Evolutionary conservation across 1,140 invertebrate species (phyloP), one percentile per base, ranked within the genome.

Genomic region (Drepana arcuata): DNA sequence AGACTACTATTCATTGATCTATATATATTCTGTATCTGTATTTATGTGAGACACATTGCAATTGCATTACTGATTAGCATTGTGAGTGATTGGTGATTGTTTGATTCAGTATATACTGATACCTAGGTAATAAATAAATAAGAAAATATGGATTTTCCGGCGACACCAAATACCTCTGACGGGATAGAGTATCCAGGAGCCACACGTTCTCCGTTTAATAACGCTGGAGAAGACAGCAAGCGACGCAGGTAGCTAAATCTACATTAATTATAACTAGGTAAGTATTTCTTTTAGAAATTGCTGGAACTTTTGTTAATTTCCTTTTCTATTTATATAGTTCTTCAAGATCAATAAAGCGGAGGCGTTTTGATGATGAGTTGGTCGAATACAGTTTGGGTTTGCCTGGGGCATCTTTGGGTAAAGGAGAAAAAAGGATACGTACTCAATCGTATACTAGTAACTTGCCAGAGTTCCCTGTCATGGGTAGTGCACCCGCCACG

Each of bases 351-450:
- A 98, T 98, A 60, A 98, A 98, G 80, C 86, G 96, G 4, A 92
- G 93, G 59, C 95, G 96, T 51, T 99, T 99, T 85, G 96, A 99
- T 73, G 96, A 99, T 87, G 96, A 99, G 84, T 80, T 99, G 23
- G 96, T 98, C 0, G 92, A 95, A 78, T 94, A 93, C 51, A 93
- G 92, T 66, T 77, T 92, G 21, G 90, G 89, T 54, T 77, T 91
- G 48, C 87, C 91, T 3, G 85, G 87, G 6, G 78, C 88, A 21
- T 88, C 86, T 14, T 80, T 86, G 24, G 85, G 85, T 46, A 88
- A 73, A 49, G 78, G 80, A 28, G 65, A 83, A 9, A 85, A 82
- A 34, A 59, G 84, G 44, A 72, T 81, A 31, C 83, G 79, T 28
- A 88, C 85, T 1, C 86, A 84, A 26, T 87, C 87, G 2, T 85